Evolutionary conservation across 35 echinoderm and acorn worm species (phyloP).

Genomic region (Ophioderma brevispina): DNA sequence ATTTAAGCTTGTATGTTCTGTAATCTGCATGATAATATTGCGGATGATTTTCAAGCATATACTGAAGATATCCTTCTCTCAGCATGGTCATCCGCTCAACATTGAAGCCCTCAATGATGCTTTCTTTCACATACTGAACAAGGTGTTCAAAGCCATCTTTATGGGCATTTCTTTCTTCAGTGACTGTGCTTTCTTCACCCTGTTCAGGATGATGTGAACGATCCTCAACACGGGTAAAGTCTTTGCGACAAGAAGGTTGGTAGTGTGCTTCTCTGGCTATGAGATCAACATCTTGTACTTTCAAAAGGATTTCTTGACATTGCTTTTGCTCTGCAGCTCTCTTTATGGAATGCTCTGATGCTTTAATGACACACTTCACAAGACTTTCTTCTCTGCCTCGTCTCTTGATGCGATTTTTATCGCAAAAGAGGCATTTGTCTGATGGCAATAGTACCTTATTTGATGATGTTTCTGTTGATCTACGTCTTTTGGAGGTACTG

Average conservation of each 20-base stretch:
- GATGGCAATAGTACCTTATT: neutral
- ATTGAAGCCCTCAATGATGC: slow-evolving; percentile 29
- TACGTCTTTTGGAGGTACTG: neutral
- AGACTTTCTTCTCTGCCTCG: slow-evolving; percentile 16
- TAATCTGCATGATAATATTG: slow-evolving; percentile 36
- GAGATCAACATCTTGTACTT: slow-evolving; percentile 47
- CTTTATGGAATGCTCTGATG: slow-evolving; percentile 9
- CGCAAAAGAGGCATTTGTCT: slow-evolving; percentile 2
- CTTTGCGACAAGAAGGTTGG: slow-evolving; percentile 39
- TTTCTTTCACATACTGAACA: neutral
- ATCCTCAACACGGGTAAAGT: neutral
- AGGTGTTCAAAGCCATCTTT: slow-evolving; percentile 2
- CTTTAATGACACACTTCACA: slow-evolving; percentile 7
- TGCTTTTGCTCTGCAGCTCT: neutral
- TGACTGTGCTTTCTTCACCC: slow-evolving; percentile 19
- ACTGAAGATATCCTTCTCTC: slow-evolving; percentile 35
- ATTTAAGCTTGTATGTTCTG: slow-evolving; percentile 51
- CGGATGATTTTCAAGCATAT: slow-evolving; percentile 30
- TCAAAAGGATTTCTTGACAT: slow-evolving; percentile 14
- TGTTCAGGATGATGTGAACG: neutral
- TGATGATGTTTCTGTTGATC: neutral
- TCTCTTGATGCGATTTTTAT: neutral
- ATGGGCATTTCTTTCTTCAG: too few relatives aligned
- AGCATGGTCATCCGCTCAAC: slow-evolving; percentile 34
- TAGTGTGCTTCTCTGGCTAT: slow-evolving; percentile 56